A percentile compares a stretch with the other conserved stretches of the same genome.
Evolutionary conservation across 2,888 invertebrate genomes (phyloP).

Genomic region (Eudemis profundana): DNA sequence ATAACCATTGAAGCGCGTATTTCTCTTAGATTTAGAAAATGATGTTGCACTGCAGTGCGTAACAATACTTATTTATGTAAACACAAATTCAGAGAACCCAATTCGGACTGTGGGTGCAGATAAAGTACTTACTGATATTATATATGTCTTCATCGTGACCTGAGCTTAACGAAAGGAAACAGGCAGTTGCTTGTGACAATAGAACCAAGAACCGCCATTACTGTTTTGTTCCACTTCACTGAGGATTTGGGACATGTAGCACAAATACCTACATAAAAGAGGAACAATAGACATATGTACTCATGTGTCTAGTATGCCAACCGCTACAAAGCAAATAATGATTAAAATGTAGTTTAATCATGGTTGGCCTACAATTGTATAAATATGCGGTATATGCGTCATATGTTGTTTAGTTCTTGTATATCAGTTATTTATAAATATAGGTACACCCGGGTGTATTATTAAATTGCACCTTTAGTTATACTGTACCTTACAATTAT

Average conservation of each 20-base stretch:
- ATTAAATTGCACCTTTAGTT: too few species aligned
- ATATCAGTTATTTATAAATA: too few species aligned
- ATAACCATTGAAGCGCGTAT: too few species aligned
- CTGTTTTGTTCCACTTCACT: conserved; percentile 5
- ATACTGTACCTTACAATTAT: too few species aligned
- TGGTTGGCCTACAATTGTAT: background rate
- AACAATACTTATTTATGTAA: too few species aligned
- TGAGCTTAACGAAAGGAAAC: conserved; percentile 19
- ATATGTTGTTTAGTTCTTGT: background rate
- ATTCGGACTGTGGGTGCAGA: background rate
- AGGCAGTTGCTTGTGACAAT: conserved; percentile 21
- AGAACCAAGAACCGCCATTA: conserved; percentile 11
- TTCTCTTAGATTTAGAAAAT: too few species aligned
- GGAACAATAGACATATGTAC: background rate
- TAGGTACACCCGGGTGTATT: too few species aligned
- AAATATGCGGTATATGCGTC: background rate
- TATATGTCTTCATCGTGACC: background rate
- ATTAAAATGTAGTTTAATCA: background rate
- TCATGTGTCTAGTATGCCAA: background rate
- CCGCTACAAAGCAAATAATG: conserved; percentile 5
- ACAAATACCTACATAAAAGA: background rate
- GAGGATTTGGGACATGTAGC: conserved; percentile 1
- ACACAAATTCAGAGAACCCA: too few species aligned
- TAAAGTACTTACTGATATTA: background rate
- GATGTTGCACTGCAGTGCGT: too few species aligned